These are phyloP conservation scores for Sinodicranocentrus sp. DNA, from an alignment of 2,888 invertebrate species.

Conservation along the genomic window DNA sequence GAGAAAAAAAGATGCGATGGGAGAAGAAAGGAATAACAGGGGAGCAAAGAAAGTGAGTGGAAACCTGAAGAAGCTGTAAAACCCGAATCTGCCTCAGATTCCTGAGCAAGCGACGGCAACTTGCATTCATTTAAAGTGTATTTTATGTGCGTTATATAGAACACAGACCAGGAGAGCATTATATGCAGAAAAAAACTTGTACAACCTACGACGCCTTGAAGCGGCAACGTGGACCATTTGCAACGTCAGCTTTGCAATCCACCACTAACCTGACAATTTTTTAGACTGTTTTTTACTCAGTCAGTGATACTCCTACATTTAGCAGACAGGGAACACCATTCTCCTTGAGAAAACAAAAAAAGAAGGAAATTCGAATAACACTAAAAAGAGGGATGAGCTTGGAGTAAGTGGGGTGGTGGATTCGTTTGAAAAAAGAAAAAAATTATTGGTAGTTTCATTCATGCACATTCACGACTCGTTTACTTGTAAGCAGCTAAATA, in stretches of 20 bases:
- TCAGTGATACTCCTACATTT: neutral
- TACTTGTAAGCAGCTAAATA: neutral
- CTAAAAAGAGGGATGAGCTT: too few relatives aligned
- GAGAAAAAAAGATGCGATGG: conserved; percentile 28
- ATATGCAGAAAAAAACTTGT: too few relatives aligned
- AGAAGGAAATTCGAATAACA: too few relatives aligned
- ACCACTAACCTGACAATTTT: too few relatives aligned
- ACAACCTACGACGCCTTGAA: too few relatives aligned
- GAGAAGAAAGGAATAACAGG: conserved; percentile 18
- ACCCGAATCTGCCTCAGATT: conserved; percentile 43
- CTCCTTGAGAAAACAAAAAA: too few relatives aligned
- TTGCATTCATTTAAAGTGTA: conserved; percentile 43
- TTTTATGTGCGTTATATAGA: neutral
- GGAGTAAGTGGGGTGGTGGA: neutral
- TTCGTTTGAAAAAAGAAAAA: neutral
- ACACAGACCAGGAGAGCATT: too few relatives aligned
- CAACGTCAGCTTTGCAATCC: too few relatives aligned
- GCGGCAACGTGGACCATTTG: too few relatives aligned
- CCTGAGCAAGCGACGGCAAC: conserved; percentile 42
- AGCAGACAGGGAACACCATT: neutral
- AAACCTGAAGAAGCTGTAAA: conserved; percentile 24
- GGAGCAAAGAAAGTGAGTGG: neutral
- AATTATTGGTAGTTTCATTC: conserved; percentile 5
- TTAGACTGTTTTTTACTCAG: too few relatives aligned
- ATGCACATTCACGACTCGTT: neutral